A percentile compares a stretch with the other conserved stretches of the same genome.
phyloP scores from a whole-genome alignment of 2,888 invertebrate genomes.

The Drosophila meridionalis region DNA sequence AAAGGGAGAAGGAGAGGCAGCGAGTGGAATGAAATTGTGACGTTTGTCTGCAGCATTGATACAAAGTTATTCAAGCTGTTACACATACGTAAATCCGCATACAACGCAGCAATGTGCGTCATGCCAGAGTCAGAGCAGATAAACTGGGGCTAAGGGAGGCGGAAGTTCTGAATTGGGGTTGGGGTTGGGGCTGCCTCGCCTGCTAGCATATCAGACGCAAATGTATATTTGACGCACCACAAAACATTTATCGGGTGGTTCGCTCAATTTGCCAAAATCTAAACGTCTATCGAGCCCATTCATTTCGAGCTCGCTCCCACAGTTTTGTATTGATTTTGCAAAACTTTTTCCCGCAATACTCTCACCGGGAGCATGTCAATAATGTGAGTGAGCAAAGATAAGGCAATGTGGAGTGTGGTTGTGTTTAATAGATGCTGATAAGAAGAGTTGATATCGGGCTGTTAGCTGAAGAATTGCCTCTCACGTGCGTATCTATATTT shows the following conservation, averaged over 20 bases:
- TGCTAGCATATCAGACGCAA: slow-evolving; percentile 24
- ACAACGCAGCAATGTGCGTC: slow-evolving; percentile 34
- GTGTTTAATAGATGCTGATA: background rate
- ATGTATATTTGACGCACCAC: slow-evolving; percentile 51
- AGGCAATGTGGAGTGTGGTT: background rate
- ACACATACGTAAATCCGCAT: slow-evolving; percentile 8
- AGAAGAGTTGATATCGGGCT: background rate
- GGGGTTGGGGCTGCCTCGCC: background rate
- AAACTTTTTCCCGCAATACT: slow-evolving; percentile 7
- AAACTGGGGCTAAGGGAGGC: background rate
- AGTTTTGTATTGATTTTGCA: slow-evolving; percentile 35
- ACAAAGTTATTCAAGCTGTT: slow-evolving; percentile 48
- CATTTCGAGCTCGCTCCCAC: slow-evolving; percentile 23
- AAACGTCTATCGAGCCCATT: slow-evolving; percentile 45
- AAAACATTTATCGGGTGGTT: slow-evolving; percentile 63
- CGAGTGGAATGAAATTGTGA: slow-evolving; percentile 48
- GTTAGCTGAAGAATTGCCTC: background rate
- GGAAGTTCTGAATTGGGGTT: too few species aligned
- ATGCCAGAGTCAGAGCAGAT: slow-evolving; percentile 25
- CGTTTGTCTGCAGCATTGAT: slow-evolving; percentile 63
- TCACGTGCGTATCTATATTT: background rate
- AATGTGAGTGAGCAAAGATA: background rate
- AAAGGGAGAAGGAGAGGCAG: background rate
- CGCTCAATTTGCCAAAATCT: slow-evolving; percentile 62
- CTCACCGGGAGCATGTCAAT: background rate